Base-by-base conservation (phyloP, 1,140 invertebrate genomes). In the Ooceraea biroi region DNA sequence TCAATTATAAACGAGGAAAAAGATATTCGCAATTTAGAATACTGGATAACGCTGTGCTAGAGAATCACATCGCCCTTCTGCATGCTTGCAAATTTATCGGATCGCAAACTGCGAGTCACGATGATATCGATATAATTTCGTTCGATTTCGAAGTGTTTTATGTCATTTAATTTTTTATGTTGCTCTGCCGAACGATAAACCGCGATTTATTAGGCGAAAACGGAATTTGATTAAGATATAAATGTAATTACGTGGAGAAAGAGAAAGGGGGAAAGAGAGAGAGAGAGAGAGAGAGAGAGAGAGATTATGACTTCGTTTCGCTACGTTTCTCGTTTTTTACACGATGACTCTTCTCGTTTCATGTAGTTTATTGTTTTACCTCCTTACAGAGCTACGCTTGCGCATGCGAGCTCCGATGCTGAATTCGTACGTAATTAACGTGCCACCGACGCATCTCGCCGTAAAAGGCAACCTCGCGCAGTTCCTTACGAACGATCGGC, bases 381-480 rank as follows among this genome's bases (percentile, higher is more conserved):
- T 50, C 8, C n/a, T 55, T 76, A n/a, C 25, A 27, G 36, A 8
- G 61, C 27, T 46, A 11, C n/a, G 57, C 41, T 25, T 17, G 55
- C 19, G 12, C 11, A 50, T 17, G 60, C 61, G 46, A 25, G 36
- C 36, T n/a, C 12, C 14, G 60, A 66, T 27, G 17, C 50, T 19
- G 22, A 66, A 52, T 66, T 77, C 44, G n/a, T 61, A 17, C 12
- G 82, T 84, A 89, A 90, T 90, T 91, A 90, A 91, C 84, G 87
- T 89, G 87, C 87, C 89, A 86, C 82, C 89, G 77, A 88, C 84
- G 84, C 78, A 68, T 82, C 41, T 76, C 58, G 60, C 85, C 74
- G 82, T 85, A 84, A 85, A 50, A 74, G 50, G 57, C 65, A 25
- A 8, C 7, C 19, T 17, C 52, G 41, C 41, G n/a, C 27, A 41